Evolutionary conservation across 2,888 invertebrate genomes (phyloP), one percentile per base, ranked within the genome.

Genomic region (Ochropleura leucogaster): DNA sequence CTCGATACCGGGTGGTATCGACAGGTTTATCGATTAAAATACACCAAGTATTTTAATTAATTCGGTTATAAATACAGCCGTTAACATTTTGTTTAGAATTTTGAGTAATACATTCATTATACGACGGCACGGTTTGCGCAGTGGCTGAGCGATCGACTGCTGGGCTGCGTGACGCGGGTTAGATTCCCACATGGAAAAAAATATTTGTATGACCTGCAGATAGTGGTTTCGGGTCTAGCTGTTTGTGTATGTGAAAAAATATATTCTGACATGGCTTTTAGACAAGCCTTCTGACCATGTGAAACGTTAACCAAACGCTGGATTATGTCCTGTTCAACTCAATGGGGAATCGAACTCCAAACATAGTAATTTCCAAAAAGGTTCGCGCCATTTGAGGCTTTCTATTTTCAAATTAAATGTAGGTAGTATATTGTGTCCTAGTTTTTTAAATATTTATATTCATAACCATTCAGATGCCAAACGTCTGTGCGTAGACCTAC

Each of bases 1-100:
- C 89, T 89, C 77, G 63, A 77, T 60, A 46, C 62, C 57, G 71
- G 63, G 79, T 66, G 87, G 67, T 86, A 85, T 86, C 80, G 89
- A 86, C 89, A 89, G 83, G 7, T 68, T 74, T 83, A 87, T 87
- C 68, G 82, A 84, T 84, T 83, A 72, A 83, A 83, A 76, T 72
- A 74, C 68, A 80, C 68, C 16, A 49, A 68, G 70, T 79, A 59
- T 65, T 60, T 30, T 57, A 14, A 66, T 51, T 72, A 67, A 64
- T 53, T 51, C 16, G 18, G 8, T 63, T 47, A 6, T 60, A 62
- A 42, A 49, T 0, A 40, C 7, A 42, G n/a, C 16, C 10, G 18
- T 40, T 62, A n/a, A 12, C 6, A 42, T 10, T 49, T 42, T 10
- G 18, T 30, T 30, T 30, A 3, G 14, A 30, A 57, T 30, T 1